These are phyloP conservation scores for Okamejei kenojei DNA, from an alignment of 2,797 vertebrate species.

Conservation along the genomic window DNA sequence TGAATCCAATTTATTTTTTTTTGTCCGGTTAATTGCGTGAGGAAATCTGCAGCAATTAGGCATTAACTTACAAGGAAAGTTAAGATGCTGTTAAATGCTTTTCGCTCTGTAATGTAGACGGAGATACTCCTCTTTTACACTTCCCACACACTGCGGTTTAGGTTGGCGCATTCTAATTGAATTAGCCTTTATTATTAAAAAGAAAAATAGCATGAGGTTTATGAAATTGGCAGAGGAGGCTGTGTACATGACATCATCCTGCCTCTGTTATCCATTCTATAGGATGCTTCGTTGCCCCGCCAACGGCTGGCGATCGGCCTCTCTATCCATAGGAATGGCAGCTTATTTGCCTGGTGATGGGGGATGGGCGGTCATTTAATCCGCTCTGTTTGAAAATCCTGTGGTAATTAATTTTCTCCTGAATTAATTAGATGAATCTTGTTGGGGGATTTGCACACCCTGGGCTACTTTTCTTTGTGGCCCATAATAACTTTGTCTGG, in stretches of 20 bases:
- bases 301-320: slow-evolving; percentile 57
- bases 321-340: slow-evolving; percentile 63
- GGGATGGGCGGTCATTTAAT: slow-evolving; percentile 53
- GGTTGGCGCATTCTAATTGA: neutral
- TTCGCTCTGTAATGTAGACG: too few species aligned
- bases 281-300: slow-evolving; percentile 73
- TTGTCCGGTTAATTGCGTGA: neutral
- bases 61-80: neutral
- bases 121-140: neutral
- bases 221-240: slow-evolving; percentile 2
- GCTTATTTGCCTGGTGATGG: slow-evolving; percentile 58
- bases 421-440: slow-evolving; percentile 67
- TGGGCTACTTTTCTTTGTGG: slow-evolving; percentile 42
- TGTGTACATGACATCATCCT: slow-evolving; percentile 32
- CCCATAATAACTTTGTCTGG: slow-evolving; percentile 46
- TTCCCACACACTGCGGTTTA: too few species aligned
- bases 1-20: too few species aligned
- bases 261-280: slow-evolving; percentile 45
- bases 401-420: slow-evolving; percentile 69
- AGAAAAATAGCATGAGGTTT: slow-evolving; percentile 8
- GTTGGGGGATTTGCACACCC: slow-evolving; percentile 44
- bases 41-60: neutral
- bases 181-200: neutral
- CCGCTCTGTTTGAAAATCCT: slow-evolving; percentile 55
- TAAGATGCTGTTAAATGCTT: neutral